Percentiles rank a stretch among this genome's conserved stretches.
Conservation (phyloP, 1,140 invertebrate species). For the Papilio polytes region DNA sequence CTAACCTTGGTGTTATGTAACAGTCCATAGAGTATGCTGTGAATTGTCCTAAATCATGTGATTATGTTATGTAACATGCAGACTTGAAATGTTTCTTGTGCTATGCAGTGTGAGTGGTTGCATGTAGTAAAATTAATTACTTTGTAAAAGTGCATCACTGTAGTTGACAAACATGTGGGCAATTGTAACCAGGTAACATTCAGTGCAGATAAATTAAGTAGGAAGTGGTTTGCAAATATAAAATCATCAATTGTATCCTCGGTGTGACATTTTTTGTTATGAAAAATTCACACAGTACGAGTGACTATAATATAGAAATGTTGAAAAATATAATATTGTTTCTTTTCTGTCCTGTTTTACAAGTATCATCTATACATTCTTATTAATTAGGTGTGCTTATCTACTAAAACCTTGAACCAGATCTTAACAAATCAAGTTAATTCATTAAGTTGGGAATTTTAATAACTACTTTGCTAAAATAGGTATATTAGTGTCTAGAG, state of each 20-base stretch:
- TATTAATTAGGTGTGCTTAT: neutral
- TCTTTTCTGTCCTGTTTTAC: slow-evolving; percentile 51
- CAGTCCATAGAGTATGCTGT: slow-evolving; percentile 60
- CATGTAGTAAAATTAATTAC: slow-evolving; percentile 48
- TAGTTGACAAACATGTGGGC: slow-evolving; percentile 43
- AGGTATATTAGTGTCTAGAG: neutral
- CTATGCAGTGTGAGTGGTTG: slow-evolving; percentile 52
- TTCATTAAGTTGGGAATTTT: neutral
- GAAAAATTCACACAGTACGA: slow-evolving; percentile 75
- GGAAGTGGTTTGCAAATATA: slow-evolving; percentile 43
- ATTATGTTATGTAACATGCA: slow-evolving; percentile 72
- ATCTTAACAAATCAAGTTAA: slow-evolving; percentile 2
- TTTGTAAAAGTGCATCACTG: slow-evolving; percentile 48
- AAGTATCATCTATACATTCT: slow-evolving; percentile 34
- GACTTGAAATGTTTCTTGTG: slow-evolving; percentile 56
- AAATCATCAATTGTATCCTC: slow-evolving; percentile 56
- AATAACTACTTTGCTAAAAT: too few species aligned
- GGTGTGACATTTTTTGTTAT: slow-evolving; percentile 72
- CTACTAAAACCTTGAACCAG: slow-evolving; percentile 21
- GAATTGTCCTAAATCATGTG: slow-evolving; percentile 69
- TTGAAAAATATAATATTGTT: slow-evolving; percentile 57
- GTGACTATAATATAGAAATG: slow-evolving; percentile 74
- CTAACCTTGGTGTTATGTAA: slow-evolving; percentile 53
- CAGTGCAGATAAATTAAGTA: slow-evolving; percentile 48
- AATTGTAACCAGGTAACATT: slow-evolving; percentile 57